Evolutionary conservation across 2,113 vertebrate genomes (phyloP).

Genomic region (Gracilinanus agilis): DNA sequence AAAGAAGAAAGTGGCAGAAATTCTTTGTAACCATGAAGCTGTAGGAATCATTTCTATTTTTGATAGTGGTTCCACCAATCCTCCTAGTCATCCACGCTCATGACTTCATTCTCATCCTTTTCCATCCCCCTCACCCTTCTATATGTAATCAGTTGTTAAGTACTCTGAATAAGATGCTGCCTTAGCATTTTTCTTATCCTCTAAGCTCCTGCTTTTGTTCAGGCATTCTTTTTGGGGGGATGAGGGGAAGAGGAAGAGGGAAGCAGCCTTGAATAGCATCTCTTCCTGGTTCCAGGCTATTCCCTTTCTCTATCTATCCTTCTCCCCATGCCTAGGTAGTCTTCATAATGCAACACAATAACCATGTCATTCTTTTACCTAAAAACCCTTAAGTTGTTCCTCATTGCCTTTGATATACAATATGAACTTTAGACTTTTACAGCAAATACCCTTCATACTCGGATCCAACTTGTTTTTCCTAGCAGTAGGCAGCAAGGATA

Average conservation of each 20-base stretch:
- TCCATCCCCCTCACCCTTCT: neutral
- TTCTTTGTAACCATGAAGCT: conserved; percentile 1
- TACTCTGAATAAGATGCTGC: neutral
- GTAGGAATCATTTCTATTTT: neutral
- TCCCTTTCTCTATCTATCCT: neutral
- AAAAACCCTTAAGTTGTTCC: neutral
- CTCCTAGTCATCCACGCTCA: neutral
- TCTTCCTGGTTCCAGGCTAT: neutral
- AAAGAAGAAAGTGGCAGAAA: neutral
- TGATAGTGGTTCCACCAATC: neutral
- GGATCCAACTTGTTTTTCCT: neutral
- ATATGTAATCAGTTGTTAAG: neutral
- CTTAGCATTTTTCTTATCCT: neutral
- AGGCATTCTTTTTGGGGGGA: neutral
- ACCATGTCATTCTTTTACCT: neutral
- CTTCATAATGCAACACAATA: neutral
- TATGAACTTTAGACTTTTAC: neutral
- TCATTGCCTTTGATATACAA: neutral
- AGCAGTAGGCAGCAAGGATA: neutral
- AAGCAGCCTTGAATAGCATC: neutral
- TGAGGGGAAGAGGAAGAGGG: no score
- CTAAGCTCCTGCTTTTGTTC: neutral
- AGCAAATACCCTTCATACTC: neutral
- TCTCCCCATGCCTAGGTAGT: neutral
- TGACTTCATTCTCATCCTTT: neutral